Evolutionary conservation across 2,113 vertebrate genomes (phyloP).

Genomic region (Vicugna pacos): DNA sequence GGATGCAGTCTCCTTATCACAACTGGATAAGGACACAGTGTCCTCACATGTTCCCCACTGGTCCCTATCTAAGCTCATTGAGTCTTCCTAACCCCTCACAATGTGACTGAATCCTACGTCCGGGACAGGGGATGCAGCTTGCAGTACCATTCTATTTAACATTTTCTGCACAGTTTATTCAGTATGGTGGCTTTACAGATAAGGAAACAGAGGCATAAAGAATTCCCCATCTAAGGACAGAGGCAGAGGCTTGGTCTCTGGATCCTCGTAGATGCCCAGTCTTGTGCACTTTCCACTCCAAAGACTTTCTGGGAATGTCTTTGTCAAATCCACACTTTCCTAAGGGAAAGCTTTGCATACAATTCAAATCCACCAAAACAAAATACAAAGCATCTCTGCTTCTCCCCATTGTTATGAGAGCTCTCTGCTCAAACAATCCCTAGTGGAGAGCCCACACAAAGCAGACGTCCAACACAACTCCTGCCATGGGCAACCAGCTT

Average conservation of each 20-base stretch:
- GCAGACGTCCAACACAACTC: background rate
- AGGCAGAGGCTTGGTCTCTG: background rate
- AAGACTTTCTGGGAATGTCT: background rate
- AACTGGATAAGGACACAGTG: background rate
- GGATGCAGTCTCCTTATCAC: background rate
- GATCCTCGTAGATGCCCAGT: background rate
- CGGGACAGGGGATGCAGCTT: background rate
- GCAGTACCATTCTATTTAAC: background rate
- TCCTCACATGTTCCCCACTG: background rate
- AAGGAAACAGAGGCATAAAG: background rate
- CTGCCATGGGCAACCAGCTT: background rate
- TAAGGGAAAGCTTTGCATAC: background rate
- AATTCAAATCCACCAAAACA: slow-evolving; percentile 22
- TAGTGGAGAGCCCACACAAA: no score
- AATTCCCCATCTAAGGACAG: background rate
- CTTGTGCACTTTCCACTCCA: background rate
- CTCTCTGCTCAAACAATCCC: background rate
- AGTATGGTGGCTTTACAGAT: background rate
- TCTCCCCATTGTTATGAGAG: background rate
- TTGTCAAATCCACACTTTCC: background rate
- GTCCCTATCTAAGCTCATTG: background rate
- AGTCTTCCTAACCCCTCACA: background rate
- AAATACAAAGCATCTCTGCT: background rate
- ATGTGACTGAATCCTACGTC: background rate
- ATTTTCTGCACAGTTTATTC: background rate